A percentile compares a stretch with the other conserved stretches of the same genome.
Evolutionary conservation across 2,888 invertebrate genomes (phyloP).

Genomic region (Taphrorychus bicolor): DNA sequence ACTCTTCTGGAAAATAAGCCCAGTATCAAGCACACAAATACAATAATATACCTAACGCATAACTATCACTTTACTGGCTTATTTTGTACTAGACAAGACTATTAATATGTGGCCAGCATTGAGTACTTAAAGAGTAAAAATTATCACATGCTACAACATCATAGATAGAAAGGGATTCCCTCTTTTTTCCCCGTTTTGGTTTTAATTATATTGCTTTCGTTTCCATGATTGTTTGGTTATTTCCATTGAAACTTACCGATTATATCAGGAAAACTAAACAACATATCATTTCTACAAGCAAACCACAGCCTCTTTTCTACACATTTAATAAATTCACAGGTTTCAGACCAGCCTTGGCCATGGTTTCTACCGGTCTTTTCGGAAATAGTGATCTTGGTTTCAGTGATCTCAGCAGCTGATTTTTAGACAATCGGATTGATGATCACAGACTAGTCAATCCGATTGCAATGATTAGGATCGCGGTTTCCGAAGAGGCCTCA

Average conservation of each 20-base stretch:
- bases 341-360: background rate
- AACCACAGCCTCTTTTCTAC: conserved; percentile 32
- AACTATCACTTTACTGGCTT: conserved; percentile 20
- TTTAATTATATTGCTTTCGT: conserved; percentile 13
- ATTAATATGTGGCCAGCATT: background rate
- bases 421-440: no score
- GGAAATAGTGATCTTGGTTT: no score
- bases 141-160: conserved; percentile 7
- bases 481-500: no score
- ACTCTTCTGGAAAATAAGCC: no score
- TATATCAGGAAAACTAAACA: background rate
- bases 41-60: background rate
- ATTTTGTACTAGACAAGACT: conserved; percentile 16
- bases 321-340: background rate
- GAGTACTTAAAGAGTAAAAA: conserved; percentile 3
- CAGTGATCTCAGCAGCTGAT: no score
- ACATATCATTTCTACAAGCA: conserved; percentile 16
- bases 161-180: background rate
- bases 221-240: conserved; percentile 3
- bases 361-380: no score
- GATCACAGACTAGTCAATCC: no score
- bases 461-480: no score
- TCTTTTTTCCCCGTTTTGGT: background rate
- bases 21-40: background rate
- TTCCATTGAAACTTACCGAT: background rate